Evolutionary conservation across 2,888 invertebrate species (phyloP).

Genomic region (Philereme vetulata): DNA sequence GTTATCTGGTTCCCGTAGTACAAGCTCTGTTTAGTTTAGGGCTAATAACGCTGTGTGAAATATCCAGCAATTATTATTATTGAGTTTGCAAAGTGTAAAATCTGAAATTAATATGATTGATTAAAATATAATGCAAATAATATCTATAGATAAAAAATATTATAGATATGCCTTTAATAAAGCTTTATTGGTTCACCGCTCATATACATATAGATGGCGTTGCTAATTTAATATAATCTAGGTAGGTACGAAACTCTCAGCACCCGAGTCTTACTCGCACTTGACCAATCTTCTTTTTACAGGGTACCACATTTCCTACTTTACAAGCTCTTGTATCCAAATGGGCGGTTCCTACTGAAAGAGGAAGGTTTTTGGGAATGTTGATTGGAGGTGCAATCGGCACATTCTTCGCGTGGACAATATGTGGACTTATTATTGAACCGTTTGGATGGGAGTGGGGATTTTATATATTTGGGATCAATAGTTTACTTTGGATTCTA

Average conservation of each 20-base stretch:
- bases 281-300: slow-evolving; percentile 6
- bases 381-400: slow-evolving; percentile 74
- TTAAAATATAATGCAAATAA: too few relatives aligned
- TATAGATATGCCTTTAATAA: too few relatives aligned
- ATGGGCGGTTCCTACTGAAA: slow-evolving; percentile 85
- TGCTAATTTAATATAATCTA: too few relatives aligned
- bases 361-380: slow-evolving; percentile 78
- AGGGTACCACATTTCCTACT: slow-evolving; percentile 79
- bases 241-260: too few relatives aligned
- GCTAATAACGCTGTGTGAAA: too few relatives aligned
- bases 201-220: neutral
- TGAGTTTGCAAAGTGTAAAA: too few relatives aligned
- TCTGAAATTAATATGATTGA: too few relatives aligned
- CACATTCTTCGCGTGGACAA: slow-evolving; percentile 49
- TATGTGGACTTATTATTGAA: slow-evolving; percentile 58
- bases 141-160: too few relatives aligned
- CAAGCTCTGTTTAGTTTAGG: too few relatives aligned
- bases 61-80: too few relatives aligned
- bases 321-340: slow-evolving; percentile 81
- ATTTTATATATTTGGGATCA: slow-evolving; percentile 79
- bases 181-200: neutral
- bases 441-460: slow-evolving; percentile 82
- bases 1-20: too few relatives aligned
- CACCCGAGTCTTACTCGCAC: too few relatives aligned
- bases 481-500: slow-evolving; percentile 55